Percentiles rank a stretch among this genome's conserved stretches.
These are phyloP conservation scores for Lineus longissimus DNA, from an alignment of 1,140 invertebrate genomes.

Conservation along the genomic window DNA sequence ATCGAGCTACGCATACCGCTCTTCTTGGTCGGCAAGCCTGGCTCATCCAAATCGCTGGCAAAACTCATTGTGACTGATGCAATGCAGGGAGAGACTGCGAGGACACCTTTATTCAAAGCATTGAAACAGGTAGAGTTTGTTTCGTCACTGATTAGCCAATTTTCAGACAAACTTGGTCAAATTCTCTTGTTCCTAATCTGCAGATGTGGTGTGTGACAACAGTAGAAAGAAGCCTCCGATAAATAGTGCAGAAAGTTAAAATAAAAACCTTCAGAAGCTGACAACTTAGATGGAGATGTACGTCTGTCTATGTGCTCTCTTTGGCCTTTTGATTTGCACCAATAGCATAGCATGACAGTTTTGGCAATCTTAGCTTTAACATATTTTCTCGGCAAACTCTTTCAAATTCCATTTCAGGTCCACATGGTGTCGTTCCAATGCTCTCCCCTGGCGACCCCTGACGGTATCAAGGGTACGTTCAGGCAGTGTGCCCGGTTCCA, in stretches of 20 bases:
- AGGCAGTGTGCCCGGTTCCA: conserved; percentile 40
- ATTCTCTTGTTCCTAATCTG: no score
- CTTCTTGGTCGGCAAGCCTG: conserved; percentile 49
- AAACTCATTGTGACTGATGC: conserved; percentile 41
- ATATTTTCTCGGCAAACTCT: conserved; percentile 4
- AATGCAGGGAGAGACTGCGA: conserved; percentile 37
- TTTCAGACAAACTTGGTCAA: background rate
- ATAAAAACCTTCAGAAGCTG: no score
- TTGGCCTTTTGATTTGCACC: no score
- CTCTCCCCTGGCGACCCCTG: conserved; percentile 41
- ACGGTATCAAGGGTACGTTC: conserved; percentile 43
- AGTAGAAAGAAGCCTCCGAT: no score
- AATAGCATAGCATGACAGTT: no score
- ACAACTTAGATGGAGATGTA: no score
- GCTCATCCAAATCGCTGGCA: conserved; percentile 47
- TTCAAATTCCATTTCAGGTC: conserved; percentile 24
- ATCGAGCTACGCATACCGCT: conserved; percentile 42
- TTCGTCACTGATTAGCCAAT: background rate
- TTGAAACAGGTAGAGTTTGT: conserved; percentile 32
- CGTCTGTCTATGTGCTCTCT: no score
- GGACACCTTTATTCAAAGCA: conserved; percentile 29
- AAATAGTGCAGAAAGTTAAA: no score
- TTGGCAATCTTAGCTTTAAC: background rate
- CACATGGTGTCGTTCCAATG: conserved; percentile 50
- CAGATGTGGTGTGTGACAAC: no score